Base-by-base conservation (phyloP, 2,888 invertebrate species). In the Tetrapedia diversipes region DNA sequence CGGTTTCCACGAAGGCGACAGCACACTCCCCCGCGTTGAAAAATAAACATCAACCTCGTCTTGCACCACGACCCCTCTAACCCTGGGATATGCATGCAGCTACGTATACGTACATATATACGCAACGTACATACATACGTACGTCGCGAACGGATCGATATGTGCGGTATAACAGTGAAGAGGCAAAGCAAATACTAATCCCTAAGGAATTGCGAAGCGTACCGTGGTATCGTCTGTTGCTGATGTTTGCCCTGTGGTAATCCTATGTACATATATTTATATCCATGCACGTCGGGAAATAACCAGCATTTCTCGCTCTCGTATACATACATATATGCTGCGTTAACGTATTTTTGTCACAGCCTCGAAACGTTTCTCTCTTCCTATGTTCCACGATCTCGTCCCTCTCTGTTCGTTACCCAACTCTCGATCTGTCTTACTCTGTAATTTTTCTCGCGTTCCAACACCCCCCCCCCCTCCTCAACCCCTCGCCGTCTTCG, bases 181-280 rank as follows among this genome's bases (percentile, higher is more conserved):
- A 65, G 76, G 72, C 32, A 74, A 73, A 72, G 80, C 82, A 83
- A 86, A 84, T 82, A 82, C 66, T 80, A 83, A 82, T 86, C 77
- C 86, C 82, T 57, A 69, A 76, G 82, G 85, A 80, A 74, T 70
- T 66, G 47, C 57, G 66, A 70, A 57, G 59, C 72, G 56, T 53
- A 63, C 66, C 68, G 73, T 39, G 41, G 81, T 72, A 71, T 74
- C 78, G 83, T 72, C 77, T 85, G 78, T 77, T 77, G 74, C 72
- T 75, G 81, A 85, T 85, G 78, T 84, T 84, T 85, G 77, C 80
- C 66, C 72, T 32, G 54, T 59, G 74, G 73, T 80, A 85, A 79
- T 85, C 64, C 83, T 71, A 39, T 66, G 77, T 73, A 73, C 70
- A 59, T 79, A 64, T 75, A 80, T 74, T 76, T 82, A 56, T 72